A percentile compares a stretch with the other conserved stretches of the same genome.
phyloP scores from a whole-genome alignment of 2,797 vertebrate genomes.

The Melanotaenia nigrans region DNA sequence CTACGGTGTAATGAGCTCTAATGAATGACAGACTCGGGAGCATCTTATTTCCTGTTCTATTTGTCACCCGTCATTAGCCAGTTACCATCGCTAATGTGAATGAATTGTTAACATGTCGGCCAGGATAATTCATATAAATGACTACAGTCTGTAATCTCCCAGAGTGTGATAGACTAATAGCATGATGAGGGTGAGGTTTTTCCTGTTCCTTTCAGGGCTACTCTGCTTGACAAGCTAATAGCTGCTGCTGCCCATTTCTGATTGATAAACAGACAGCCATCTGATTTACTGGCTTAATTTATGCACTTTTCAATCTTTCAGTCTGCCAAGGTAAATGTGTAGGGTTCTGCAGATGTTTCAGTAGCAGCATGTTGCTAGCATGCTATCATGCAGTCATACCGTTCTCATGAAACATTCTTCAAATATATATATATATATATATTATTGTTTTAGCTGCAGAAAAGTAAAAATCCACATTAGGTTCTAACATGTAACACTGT shows the following conservation, averaged over 20 bases:
- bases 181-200: slow-evolving; percentile 11
- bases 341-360: background rate
- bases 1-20: slow-evolving; percentile 68
- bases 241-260: slow-evolving; percentile 4
- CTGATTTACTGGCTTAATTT: background rate
- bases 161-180: slow-evolving; percentile 12
- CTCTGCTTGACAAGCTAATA: slow-evolving; percentile 4
- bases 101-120: slow-evolving; percentile 40
- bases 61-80: slow-evolving; percentile 72
- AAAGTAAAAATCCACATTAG: background rate
- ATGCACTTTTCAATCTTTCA: background rate
- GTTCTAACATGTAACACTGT: too few relatives aligned
- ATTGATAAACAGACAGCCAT: background rate
- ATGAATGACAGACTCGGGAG: slow-evolving; percentile 60
- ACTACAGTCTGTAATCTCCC: slow-evolving; percentile 21
- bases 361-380: background rate
- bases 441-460: too few relatives aligned
- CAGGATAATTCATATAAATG: slow-evolving; percentile 46
- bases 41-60: slow-evolving; percentile 71
- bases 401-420: too few relatives aligned
- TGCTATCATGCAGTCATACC: background rate
- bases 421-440: too few relatives aligned
- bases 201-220: slow-evolving; percentile 18
- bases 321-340: background rate
- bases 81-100: slow-evolving; percentile 54